Evolutionary conservation across 1,140 invertebrate species (phyloP).

Genomic region (Caenorhabditis remanei): DNA sequence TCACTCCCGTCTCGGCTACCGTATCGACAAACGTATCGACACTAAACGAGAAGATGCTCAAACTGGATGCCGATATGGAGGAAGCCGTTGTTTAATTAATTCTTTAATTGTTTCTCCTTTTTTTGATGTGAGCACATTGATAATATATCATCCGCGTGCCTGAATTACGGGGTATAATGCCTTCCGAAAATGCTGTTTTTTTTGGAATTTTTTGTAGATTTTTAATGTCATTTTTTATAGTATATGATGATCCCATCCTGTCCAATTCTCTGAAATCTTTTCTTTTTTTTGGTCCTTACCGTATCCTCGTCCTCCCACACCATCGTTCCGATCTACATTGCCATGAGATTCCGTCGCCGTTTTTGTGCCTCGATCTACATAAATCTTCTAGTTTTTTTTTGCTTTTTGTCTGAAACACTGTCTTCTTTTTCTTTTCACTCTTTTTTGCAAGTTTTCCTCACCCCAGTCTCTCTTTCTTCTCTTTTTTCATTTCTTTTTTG

Average conservation of each 20-base stretch:
- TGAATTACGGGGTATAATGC: conserved; percentile 33
- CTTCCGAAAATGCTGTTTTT: background rate
- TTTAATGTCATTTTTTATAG: background rate
- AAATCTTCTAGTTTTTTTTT: conserved; percentile 41
- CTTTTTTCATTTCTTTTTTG: background rate
- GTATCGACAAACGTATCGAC: background rate
- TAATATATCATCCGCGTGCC: conserved; percentile 55
- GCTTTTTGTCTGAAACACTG: background rate
- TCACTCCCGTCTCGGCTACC: background rate
- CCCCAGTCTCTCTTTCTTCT: conserved; percentile 47
- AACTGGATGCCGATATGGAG: conserved; percentile 29
- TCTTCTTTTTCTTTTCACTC: background rate
- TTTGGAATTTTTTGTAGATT: background rate
- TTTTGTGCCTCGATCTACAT: conserved; percentile 44
- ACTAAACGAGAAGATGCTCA: conserved; percentile 49
- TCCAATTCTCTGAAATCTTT: background rate
- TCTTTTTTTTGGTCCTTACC: background rate
- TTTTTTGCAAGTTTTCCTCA: background rate
- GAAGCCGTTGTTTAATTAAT: conserved; percentile 55
- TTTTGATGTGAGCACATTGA: conserved; percentile 17
- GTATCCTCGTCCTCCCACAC: background rate
- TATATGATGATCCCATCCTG: background rate
- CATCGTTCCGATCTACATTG: conserved; percentile 47
- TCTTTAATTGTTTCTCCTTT: conserved; percentile 8
- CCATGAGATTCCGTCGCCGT: conserved; percentile 46